Conservation (phyloP, 2,888 invertebrate genomes). For the Nipponacmea schrenckii region DNA sequence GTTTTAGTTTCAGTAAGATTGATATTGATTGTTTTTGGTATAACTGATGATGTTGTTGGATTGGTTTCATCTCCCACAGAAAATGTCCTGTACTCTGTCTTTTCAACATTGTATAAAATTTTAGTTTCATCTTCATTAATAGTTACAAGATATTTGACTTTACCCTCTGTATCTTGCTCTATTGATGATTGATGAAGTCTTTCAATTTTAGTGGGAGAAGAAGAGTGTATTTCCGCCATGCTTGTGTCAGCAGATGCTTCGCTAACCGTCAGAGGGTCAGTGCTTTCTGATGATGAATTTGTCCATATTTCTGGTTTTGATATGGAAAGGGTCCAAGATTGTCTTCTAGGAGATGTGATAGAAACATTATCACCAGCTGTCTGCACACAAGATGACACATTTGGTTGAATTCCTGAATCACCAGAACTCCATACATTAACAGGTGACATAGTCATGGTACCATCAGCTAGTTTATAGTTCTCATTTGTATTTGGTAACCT, state of each 20-base stretch:
- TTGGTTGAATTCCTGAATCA: slow-evolving; percentile 21
- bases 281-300: neutral
- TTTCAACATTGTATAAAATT: slow-evolving; percentile 54
- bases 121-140: slow-evolving; percentile 53
- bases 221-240: slow-evolving; percentile 13
- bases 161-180: slow-evolving; percentile 15
- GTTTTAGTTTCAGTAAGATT: slow-evolving; percentile 44
- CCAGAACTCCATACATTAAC: slow-evolving; percentile 46
- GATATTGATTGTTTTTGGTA: slow-evolving; percentile 52
- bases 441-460: slow-evolving; percentile 39
- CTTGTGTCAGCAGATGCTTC: neutral
- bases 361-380: neutral
- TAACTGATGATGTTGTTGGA: neutral
- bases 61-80: slow-evolving; percentile 36
- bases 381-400: neutral
- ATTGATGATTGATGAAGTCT: neutral
- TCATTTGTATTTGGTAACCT: neutral
- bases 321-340: slow-evolving; percentile 22
- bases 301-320: slow-evolving; percentile 24
- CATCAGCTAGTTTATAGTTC: slow-evolving; percentile 13
- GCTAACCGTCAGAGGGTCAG: neutral
- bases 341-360: neutral
- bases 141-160: slow-evolving; percentile 49
- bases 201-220: neutral
- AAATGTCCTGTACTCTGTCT: slow-evolving; percentile 53